phyloP scores from a whole-genome alignment of 2,113 vertebrate species.

The Numenius arquata region DNA sequence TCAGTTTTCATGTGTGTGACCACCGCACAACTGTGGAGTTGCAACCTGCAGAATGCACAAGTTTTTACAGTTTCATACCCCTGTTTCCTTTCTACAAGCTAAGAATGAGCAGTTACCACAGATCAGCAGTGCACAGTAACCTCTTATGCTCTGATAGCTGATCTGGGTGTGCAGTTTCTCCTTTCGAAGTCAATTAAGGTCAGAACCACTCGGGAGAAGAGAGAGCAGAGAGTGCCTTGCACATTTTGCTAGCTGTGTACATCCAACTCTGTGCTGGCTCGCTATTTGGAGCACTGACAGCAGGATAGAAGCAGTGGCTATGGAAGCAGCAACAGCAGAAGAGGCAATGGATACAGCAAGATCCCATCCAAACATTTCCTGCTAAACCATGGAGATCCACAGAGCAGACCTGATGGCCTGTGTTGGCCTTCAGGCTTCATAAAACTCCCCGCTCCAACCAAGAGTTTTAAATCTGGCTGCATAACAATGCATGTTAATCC shows the following conservation, averaged over 20 bases:
- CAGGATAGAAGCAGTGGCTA: not conserved
- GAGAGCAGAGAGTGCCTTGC: not conserved
- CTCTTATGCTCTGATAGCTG: not conserved
- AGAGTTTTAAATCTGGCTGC: not conserved
- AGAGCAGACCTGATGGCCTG: not conserved
- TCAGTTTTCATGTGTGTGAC: not conserved
- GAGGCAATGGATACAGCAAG: not conserved
- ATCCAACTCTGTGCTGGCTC: not conserved
- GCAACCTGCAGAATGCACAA: not conserved
- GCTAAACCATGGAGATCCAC: not conserved
- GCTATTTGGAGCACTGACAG: not conserved
- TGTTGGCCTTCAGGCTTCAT: not conserved
- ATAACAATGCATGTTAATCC: not conserved
- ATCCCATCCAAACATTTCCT: not conserved
- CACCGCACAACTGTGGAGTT: not conserved
- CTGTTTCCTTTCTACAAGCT: not conserved
- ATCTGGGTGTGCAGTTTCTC: not conserved
- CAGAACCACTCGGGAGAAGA: not conserved
- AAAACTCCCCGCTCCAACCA: not conserved
- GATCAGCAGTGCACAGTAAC: not conserved
- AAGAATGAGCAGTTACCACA: not conserved
- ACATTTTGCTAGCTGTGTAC: not conserved
- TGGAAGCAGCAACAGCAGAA: not conserved
- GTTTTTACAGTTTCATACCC: not conserved
- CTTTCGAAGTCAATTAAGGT: not conserved